phyloP scores from a whole-genome alignment of 2,113 vertebrate genomes.

The Nipponia nippon region DNA sequence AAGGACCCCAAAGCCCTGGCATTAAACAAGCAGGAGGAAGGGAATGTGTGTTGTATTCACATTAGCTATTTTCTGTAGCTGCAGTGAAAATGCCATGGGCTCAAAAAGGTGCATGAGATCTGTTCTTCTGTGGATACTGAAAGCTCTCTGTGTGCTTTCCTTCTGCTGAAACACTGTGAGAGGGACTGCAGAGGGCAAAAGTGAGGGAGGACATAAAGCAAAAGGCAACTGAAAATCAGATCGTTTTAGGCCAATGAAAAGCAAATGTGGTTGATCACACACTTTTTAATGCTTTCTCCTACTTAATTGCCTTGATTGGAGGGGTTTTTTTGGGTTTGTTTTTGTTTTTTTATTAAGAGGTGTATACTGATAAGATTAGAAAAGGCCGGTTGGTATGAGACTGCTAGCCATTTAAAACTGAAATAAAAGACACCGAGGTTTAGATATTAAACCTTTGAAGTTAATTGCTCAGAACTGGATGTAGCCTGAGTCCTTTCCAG shows the following conservation, averaged over 20 bases:
- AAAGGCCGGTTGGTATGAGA: background rate
- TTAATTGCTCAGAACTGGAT: background rate
- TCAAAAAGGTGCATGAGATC: background rate
- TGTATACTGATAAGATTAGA: background rate
- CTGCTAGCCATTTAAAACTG: background rate
- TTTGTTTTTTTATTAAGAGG: background rate
- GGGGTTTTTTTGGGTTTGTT: background rate
- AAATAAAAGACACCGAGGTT: background rate
- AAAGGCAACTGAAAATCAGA: background rate
- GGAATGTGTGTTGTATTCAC: background rate
- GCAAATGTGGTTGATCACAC: background rate
- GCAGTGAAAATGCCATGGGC: background rate
- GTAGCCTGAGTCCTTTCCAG: background rate
- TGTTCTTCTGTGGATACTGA: background rate
- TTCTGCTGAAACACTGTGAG: background rate
- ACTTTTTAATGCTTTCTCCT: background rate
- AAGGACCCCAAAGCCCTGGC: background rate
- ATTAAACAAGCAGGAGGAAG: background rate
- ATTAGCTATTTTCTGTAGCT: background rate
- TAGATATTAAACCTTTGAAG: background rate
- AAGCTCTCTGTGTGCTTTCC: background rate
- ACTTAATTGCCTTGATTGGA: background rate
- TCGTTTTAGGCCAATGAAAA: background rate
- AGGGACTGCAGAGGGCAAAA: background rate
- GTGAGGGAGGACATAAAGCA: background rate